Conservation (phyloP, 2,113 vertebrate species). For the Vidua chalybeata region DNA sequence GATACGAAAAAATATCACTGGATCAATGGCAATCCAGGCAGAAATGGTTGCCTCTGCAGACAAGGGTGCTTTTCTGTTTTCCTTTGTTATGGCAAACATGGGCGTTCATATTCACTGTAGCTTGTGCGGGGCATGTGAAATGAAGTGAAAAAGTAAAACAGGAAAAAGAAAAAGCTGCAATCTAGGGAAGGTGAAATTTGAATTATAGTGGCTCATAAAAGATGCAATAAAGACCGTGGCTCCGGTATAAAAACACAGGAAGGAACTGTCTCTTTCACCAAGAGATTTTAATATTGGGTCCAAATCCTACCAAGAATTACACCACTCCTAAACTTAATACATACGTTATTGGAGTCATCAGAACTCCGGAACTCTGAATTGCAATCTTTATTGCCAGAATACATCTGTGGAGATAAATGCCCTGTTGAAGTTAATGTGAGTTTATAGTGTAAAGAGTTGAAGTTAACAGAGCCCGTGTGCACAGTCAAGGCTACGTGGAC, state of each 20-base stretch:
- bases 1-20: neutral
- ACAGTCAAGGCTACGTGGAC: neutral
- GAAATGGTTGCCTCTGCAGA: neutral
- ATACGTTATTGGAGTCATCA: neutral
- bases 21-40: constrained; percentile 6
- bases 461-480: neutral
- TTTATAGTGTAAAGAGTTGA: neutral
- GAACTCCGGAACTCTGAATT: neutral
- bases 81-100: neutral
- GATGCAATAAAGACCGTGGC: neutral
- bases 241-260: constrained; percentile 39
- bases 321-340: neutral
- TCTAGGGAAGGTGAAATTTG: neutral
- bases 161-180: neutral
- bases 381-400: neutral
- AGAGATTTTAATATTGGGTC: constrained; percentile 20
- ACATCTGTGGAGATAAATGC: neutral
- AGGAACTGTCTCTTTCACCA: constrained; percentile 6
- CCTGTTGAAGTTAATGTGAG: neutral
- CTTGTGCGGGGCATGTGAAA: neutral
- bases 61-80: neutral
- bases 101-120: neutral
- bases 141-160: constrained; percentile 24
- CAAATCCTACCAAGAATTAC: constrained; percentile 23
- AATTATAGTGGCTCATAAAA: constrained; percentile 45